A percentile compares a stretch with the other conserved stretches of the same genome.
These are phyloP conservation scores for Menidia beryllina DNA, from an alignment of 2,113 vertebrate species.

Conservation along the genomic window DNA sequence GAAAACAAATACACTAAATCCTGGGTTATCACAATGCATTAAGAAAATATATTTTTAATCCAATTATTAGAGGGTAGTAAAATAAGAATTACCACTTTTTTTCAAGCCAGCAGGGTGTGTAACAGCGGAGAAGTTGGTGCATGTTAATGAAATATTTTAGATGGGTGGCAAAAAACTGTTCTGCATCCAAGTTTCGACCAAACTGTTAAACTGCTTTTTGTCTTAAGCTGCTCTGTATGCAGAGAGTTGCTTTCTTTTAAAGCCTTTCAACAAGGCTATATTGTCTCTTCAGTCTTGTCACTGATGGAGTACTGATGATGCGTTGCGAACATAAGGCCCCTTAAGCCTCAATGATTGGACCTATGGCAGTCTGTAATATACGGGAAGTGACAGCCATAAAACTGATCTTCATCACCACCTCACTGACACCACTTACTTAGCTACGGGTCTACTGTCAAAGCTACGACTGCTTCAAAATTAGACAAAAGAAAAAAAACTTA, in stretches of 20 bases:
- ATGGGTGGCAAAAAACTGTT: conserved; percentile 13
- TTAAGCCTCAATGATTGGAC: conserved; percentile 61
- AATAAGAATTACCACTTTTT: conserved; percentile 1
- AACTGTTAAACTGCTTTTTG: conserved; percentile 47
- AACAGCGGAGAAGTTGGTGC: conserved; percentile 21
- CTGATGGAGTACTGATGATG: conserved; percentile 56
- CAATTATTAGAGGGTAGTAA: conserved; percentile 9
- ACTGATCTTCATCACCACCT: conserved; percentile 38
- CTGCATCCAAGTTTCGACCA: conserved; percentile 32
- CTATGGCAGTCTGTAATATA: conserved; percentile 43
- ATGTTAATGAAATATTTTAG: conserved; percentile 58
- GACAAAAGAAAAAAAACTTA: background rate
- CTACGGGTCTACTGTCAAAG: conserved; percentile 25
- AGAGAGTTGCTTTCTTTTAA: conserved; percentile 22
- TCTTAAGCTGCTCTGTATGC: conserved; percentile 54
- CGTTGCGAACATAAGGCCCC: conserved; percentile 46
- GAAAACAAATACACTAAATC: too few relatives aligned
- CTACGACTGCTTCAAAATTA: conserved; percentile 12
- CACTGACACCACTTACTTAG: conserved; percentile 44
- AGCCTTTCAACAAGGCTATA: conserved; percentile 57
- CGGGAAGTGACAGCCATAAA: conserved; percentile 45
- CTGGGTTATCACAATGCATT: background rate
- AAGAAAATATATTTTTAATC: conserved; percentile 29
- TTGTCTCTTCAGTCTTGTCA: conserved; percentile 48
- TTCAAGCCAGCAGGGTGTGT: conserved; percentile 26